A percentile compares a stretch with the other conserved stretches of the same genome.
phyloP scores from a whole-genome alignment of 2,797 vertebrate genomes.

The Crenichthys baileyi region DNA sequence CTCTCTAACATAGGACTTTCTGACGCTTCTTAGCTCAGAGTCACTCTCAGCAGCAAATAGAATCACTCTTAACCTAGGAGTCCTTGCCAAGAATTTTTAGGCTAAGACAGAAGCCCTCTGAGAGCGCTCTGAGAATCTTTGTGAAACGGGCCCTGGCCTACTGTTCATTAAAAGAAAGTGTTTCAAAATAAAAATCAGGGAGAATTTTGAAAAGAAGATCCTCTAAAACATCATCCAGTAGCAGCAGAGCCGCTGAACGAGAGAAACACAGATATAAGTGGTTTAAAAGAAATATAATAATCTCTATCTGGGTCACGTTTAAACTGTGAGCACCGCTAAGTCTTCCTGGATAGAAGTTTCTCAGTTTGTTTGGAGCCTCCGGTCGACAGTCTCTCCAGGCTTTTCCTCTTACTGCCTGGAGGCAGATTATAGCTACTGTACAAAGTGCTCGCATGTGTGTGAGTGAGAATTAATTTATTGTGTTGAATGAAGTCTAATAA shows the following conservation, averaged over 20 bases:
- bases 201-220: background rate
- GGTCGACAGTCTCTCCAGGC: slow-evolving; percentile 8
- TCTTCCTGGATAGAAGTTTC: slow-evolving; percentile 13
- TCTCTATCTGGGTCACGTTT: slow-evolving; percentile 18
- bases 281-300: background rate
- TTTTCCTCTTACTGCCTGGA: slow-evolving; percentile 19
- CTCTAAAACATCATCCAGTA: background rate
- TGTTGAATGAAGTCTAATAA: slow-evolving; percentile 44
- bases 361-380: slow-evolving; percentile 17
- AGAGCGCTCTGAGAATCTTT: too few relatives aligned
- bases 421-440: slow-evolving; percentile 23
- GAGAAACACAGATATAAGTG: background rate
- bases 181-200: background rate
- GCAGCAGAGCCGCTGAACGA: background rate
- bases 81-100: too few relatives aligned
- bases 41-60: too few relatives aligned
- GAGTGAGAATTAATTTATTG: slow-evolving; percentile 28
- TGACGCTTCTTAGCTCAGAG: too few relatives aligned
- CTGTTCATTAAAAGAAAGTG: background rate
- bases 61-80: too few relatives aligned
- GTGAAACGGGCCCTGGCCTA: background rate
- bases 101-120: too few relatives aligned
- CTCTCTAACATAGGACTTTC: too few relatives aligned
- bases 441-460: slow-evolving; percentile 19
- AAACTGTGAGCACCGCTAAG: background rate